Percentiles rank a stretch among this genome's conserved stretches.
Conservation (phyloP, 2,888 invertebrate genomes). For the Diplazon laetatorius region DNA sequence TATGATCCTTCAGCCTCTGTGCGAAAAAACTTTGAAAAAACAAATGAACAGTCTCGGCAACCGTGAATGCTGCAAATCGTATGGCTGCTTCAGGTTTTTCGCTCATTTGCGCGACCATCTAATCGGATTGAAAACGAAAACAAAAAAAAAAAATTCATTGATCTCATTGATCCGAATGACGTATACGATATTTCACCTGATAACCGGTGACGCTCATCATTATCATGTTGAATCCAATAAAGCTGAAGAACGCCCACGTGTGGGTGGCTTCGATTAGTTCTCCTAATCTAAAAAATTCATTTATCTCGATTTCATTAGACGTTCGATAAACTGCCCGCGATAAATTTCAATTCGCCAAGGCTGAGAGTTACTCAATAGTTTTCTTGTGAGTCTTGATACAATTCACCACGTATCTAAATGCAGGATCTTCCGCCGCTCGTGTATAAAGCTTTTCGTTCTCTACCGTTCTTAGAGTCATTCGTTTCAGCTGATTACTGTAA, state of each 20-base stretch:
- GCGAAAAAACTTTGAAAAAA: slow-evolving; percentile 48
- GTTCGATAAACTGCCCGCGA: too few relatives aligned
- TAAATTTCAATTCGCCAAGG: background rate
- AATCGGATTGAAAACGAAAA: background rate
- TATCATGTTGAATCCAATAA: slow-evolving; percentile 32
- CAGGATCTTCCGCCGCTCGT: slow-evolving; percentile 21
- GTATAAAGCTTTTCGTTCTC: background rate
- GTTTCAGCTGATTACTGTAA: slow-evolving; percentile 32
- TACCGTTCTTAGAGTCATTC: background rate
- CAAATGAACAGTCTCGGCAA: slow-evolving; percentile 34
- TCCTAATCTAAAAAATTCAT: slow-evolving; percentile 24
- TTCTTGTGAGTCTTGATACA: slow-evolving; percentile 47
- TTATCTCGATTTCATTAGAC: too few relatives aligned
- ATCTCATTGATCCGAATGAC: too few relatives aligned
- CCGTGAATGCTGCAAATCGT: slow-evolving; percentile 35
- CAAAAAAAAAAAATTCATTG: too few relatives aligned
- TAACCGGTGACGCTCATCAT: slow-evolving; percentile 33
- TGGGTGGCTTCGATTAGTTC: slow-evolving; percentile 38
- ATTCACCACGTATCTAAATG: slow-evolving; percentile 15
- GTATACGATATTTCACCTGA: too few relatives aligned
- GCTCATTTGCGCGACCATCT: slow-evolving; percentile 19
- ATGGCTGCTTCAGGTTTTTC: slow-evolving; percentile 30
- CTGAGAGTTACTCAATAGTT: slow-evolving; percentile 30
- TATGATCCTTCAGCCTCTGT: slow-evolving; percentile 47
- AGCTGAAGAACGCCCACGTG: slow-evolving; percentile 23